Evolutionary conservation across 2,113 vertebrate genomes (phyloP).

Genomic region (Syngnathus floridae): DNA sequence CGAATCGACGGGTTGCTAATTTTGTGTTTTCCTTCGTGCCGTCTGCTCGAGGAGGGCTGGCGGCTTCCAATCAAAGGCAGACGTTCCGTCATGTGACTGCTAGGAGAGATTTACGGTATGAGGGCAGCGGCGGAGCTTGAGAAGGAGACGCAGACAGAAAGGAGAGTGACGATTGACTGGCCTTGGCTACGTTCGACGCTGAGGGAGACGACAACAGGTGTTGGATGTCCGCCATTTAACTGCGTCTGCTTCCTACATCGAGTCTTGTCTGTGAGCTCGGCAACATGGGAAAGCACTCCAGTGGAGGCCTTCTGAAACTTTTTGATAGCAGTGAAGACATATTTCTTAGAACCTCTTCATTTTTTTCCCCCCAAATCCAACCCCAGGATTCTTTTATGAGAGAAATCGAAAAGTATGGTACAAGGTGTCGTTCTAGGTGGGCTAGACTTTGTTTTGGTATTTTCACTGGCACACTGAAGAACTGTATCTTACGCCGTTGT

Average conservation of each 20-base stretch:
- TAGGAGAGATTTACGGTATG: constrained; percentile 45
- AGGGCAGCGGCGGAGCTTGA: background rate
- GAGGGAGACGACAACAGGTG: background rate
- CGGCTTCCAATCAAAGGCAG: constrained; percentile 48
- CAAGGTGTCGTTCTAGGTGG: too few relatives aligned
- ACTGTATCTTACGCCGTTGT: too few relatives aligned
- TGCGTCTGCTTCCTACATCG: background rate
- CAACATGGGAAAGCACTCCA: background rate
- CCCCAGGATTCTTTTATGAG: too few relatives aligned
- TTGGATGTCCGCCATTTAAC: background rate
- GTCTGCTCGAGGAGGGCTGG: constrained; percentile 36
- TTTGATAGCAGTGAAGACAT: background rate
- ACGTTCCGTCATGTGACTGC: constrained; percentile 49
- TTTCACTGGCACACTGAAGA: too few relatives aligned
- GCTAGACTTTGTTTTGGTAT: too few relatives aligned
- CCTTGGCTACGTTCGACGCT: background rate
- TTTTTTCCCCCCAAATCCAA: too few relatives aligned
- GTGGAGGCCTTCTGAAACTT: background rate
- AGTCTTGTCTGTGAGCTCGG: background rate
- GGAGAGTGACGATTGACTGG: constrained; percentile 22
- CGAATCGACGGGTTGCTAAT: constrained; percentile 45
- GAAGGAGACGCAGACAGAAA: background rate
- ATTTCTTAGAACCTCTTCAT: background rate
- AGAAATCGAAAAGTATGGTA: too few relatives aligned
- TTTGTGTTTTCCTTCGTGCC: constrained; percentile 37